phyloP scores from a whole-genome alignment of 2,888 invertebrate species.

The Acrobasis repandana region DNA sequence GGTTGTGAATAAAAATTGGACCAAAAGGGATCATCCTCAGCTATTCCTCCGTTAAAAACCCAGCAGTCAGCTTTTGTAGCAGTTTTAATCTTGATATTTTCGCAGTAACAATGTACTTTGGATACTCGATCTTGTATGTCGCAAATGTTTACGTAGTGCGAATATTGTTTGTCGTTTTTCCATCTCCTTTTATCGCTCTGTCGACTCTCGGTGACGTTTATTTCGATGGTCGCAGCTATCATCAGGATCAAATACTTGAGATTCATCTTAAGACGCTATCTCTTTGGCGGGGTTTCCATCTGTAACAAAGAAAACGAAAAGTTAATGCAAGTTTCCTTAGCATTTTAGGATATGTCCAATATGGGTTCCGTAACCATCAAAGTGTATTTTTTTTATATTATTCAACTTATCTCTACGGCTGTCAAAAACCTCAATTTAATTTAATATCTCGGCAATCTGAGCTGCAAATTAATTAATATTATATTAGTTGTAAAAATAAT shows the following conservation, averaged over 20 bases:
- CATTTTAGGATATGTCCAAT: not conserved
- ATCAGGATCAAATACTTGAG: constrained; percentile 75
- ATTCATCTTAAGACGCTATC: constrained; percentile 66
- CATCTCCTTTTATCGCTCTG: constrained; percentile 75
- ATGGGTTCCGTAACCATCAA: not conserved
- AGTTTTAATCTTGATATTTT: constrained; percentile 77
- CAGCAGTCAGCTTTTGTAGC: constrained; percentile 90
- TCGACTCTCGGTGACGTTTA: constrained; percentile 74
- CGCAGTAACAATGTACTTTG: constrained; percentile 87
- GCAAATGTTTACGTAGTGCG: constrained; percentile 81
- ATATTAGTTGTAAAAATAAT: too few relatives aligned
- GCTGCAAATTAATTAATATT: too few relatives aligned
- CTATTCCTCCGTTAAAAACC: constrained; percentile 87
- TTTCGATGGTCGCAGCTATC: constrained; percentile 75
- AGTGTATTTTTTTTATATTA: not conserved
- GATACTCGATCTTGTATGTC: constrained; percentile 80
- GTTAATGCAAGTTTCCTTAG: constrained; percentile 21
- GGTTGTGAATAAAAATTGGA: constrained; percentile 88
- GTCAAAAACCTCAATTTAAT: too few relatives aligned
- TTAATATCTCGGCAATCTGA: too few relatives aligned
- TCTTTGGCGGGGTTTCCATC: constrained; percentile 63
- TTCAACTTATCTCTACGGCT: too few relatives aligned
- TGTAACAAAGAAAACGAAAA: constrained; percentile 65
- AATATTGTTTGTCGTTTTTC: constrained; percentile 73
- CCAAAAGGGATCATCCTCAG: constrained; percentile 89